Conservation (phyloP, 1,140 invertebrate genomes). For the Temnothorax nylanderi region DNA sequence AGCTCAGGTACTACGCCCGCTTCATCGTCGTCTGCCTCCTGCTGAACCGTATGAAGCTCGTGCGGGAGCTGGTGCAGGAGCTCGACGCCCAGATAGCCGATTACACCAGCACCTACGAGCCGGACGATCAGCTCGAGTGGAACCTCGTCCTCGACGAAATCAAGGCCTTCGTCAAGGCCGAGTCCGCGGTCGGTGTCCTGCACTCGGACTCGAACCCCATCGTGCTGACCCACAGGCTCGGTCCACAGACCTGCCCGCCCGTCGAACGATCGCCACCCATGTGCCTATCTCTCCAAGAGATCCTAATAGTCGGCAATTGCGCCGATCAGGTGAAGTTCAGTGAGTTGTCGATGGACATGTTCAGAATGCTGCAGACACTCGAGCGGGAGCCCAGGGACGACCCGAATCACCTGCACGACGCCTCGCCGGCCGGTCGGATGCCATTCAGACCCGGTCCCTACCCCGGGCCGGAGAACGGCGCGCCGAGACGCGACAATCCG, state of each 20-base stretch:
- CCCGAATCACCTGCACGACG: conserved; percentile 93
- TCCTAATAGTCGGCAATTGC: conserved; percentile 97
- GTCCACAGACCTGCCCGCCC: conserved; percentile 93
- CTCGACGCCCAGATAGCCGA: conserved; percentile 96
- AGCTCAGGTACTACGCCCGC: conserved; percentile 97
- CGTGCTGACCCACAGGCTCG: conserved; percentile 94
- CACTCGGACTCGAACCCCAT: conserved; percentile 95
- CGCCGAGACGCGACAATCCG: conserved; percentile 94
- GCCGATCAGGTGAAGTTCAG: conserved; percentile 99
- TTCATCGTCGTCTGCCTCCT: conserved; percentile 98
- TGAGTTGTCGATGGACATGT: conserved; percentile 99
- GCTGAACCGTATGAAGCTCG: conserved; percentile 97
- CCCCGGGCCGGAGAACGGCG: conserved; percentile 89
- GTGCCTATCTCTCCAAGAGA: conserved; percentile 96
- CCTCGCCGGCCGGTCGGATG: conserved; percentile 93
- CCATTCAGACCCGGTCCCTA: conserved; percentile 89
- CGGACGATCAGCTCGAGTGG: conserved; percentile 99
- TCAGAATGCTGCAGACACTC: conserved; percentile 97
- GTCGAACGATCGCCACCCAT: conserved; percentile 94
- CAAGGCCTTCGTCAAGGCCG: conserved; percentile 97
- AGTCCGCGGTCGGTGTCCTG: conserved; percentile 94
- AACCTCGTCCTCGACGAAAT: conserved; percentile 97
- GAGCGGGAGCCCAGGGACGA: conserved; percentile 96
- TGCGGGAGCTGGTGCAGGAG: conserved; percentile 96
- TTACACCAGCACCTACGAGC: conserved; percentile 97